Conservation (phyloP, 2,113 vertebrate species). For the Myotis brandtii region DNA sequence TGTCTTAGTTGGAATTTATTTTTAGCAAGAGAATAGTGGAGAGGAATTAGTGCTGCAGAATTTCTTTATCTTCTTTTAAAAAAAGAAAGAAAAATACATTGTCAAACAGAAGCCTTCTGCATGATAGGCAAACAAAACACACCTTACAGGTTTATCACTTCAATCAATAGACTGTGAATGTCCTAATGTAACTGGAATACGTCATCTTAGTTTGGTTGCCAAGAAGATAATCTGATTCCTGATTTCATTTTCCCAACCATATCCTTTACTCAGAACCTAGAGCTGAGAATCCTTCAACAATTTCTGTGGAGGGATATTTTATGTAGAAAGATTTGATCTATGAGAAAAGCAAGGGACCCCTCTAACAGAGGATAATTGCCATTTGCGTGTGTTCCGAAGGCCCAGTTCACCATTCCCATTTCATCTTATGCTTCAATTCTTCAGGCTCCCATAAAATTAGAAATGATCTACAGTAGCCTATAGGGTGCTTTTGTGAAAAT, state of each 20-base stretch:
- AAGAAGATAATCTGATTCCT: conserved; percentile 67
- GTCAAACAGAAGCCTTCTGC: not conserved
- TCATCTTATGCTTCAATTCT: not conserved
- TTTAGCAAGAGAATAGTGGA: not conserved
- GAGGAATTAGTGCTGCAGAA: not conserved
- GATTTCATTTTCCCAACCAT: conserved; percentile 53
- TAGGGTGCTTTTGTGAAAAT: not conserved
- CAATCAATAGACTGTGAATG: conserved; percentile 63
- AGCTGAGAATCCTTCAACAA: conserved; percentile 1
- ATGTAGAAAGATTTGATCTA: not conserved
- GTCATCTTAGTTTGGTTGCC: conserved; percentile 66
- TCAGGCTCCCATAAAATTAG: not conserved
- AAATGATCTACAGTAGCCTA: not conserved
- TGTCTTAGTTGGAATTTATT: conserved; percentile 25
- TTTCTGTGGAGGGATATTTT: conserved; percentile 37
- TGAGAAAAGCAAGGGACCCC: not conserved
- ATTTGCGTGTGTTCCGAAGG: not conserved
- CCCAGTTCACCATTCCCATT: not conserved
- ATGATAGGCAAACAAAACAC: conserved; percentile 63
- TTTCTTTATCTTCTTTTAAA: not conserved
- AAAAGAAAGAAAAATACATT: not conserved
- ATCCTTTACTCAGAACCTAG: conserved; percentile 16
- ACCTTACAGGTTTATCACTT: conserved; percentile 48
- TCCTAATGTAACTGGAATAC: conserved; percentile 38
- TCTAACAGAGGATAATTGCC: not conserved